These are phyloP conservation scores for Alethe diademata DNA, from an alignment of 2,113 vertebrate genomes.

Conservation along the genomic window DNA sequence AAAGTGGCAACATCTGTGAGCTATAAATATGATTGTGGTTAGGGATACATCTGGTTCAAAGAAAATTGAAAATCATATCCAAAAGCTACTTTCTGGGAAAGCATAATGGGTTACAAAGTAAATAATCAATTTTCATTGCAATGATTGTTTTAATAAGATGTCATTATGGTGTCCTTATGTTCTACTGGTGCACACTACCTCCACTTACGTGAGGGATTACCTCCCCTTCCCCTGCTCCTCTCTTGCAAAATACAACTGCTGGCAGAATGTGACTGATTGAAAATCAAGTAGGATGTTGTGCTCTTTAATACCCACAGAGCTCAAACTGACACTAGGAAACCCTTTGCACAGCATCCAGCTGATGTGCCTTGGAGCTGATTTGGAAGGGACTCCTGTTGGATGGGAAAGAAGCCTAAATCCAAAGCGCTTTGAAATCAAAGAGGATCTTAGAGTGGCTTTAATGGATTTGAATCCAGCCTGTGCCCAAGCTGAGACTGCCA, in stretches of 20 bases:
- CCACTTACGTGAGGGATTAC: neutral
- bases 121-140: conserved; percentile 20
- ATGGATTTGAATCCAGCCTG: neutral
- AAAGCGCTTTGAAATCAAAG: neutral
- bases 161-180: neutral
- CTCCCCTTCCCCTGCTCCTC: neutral
- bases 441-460: neutral
- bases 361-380: neutral
- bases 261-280: neutral
- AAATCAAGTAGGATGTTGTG: neutral
- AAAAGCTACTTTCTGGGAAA: conserved; percentile 9
- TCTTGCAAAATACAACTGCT: neutral
- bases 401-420: conserved; percentile 4
- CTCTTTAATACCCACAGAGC: neutral
- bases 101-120: conserved; percentile 8
- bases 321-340: neutral
- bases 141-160: conserved; percentile 20
- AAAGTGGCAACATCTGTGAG: neutral
- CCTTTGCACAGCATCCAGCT: neutral
- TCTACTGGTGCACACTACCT: neutral
- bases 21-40: neutral
- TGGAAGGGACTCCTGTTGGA: neutral
- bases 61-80: neutral
- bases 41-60: neutral
- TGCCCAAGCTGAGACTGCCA: neutral